These are phyloP conservation scores for Aplidium turbinatum DNA, from an alignment of 23 tunicate genomes.

Conservation along the genomic window DNA sequence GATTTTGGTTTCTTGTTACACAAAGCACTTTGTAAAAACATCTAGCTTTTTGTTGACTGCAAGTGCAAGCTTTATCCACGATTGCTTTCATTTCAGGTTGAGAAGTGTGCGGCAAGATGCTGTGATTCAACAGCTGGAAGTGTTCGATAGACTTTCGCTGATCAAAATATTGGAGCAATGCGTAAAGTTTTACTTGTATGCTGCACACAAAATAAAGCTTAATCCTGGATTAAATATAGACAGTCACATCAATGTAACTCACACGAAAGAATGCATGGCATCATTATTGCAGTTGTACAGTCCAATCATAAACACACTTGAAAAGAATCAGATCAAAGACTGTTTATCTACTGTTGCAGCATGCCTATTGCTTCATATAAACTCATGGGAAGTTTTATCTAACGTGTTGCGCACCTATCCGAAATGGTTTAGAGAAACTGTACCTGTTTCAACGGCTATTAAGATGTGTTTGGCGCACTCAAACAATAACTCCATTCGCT, in stretches of 20 bases:
- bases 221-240: slow-evolving; percentile 47
- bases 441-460: slow-evolving; percentile 19
- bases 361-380: slow-evolving; percentile 37
- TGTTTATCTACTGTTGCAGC: slow-evolving; percentile 31
- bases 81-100: slow-evolving; percentile 33
- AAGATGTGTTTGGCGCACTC: slow-evolving; percentile 20
- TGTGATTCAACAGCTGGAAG: slow-evolving; percentile 60
- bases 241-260: slow-evolving; percentile 55
- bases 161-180: slow-evolving; percentile 56
- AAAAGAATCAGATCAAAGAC: neutral
- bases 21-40: neutral
- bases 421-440: slow-evolving; percentile 3
- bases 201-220: slow-evolving; percentile 20
- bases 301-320: neutral
- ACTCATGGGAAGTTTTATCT: slow-evolving; percentile 7
- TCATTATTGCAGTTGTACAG: slow-evolving; percentile 40
- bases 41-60: neutral
- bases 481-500: slow-evolving; percentile 44
- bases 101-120: slow-evolving; percentile 88
- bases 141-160: slow-evolving; percentile 18
- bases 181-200: slow-evolving; percentile 62
- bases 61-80: neutral
- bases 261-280: slow-evolving; percentile 56
- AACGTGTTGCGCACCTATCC: slow-evolving; percentile 38
- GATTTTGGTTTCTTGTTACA: neutral